Evolutionary conservation across 2,888 invertebrate genomes (phyloP).

Genomic region (Drosophila anomalata): DNA sequence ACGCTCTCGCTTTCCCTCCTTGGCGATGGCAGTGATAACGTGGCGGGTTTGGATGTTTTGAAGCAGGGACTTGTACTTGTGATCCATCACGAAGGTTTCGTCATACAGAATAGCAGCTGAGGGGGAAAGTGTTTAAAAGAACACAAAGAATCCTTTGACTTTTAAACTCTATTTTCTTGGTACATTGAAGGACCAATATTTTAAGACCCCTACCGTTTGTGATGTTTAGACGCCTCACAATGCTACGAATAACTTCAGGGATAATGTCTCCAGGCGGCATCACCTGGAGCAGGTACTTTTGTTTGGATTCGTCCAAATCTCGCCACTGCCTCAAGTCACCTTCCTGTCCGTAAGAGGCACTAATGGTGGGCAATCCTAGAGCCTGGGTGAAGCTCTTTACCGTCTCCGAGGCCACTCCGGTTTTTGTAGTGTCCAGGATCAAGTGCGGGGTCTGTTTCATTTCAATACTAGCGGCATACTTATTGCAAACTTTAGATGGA

Average conservation of each 20-base stretch:
- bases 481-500: slow-evolving; percentile 87
- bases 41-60: slow-evolving; percentile 96
- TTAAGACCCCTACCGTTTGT: slow-evolving; percentile 86
- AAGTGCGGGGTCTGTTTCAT: slow-evolving; percentile 90
- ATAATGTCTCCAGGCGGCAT: slow-evolving; percentile 93
- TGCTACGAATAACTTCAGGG: slow-evolving; percentile 91
- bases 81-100: slow-evolving; percentile 94
- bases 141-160: neutral
- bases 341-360: slow-evolving; percentile 91
- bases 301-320: slow-evolving; percentile 88
- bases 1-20: slow-evolving; percentile 85
- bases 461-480: slow-evolving; percentile 88
- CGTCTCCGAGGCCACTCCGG: slow-evolving; percentile 92
- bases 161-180: neutral
- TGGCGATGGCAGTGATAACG: slow-evolving; percentile 89
- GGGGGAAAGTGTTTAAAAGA: neutral
- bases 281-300: slow-evolving; percentile 90
- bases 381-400: slow-evolving; percentile 93
- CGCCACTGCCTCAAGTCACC: slow-evolving; percentile 94
- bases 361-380: slow-evolving; percentile 91
- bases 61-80: slow-evolving; percentile 95
- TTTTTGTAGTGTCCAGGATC: slow-evolving; percentile 92
- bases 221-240: slow-evolving; percentile 92
- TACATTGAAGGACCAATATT: neutral
- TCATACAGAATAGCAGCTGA: slow-evolving; percentile 94